Percentiles rank a stretch among this genome's conserved stretches.
phyloP scores from a whole-genome alignment of 2,888 invertebrate genomes.

The Malacosoma neustria region DNA sequence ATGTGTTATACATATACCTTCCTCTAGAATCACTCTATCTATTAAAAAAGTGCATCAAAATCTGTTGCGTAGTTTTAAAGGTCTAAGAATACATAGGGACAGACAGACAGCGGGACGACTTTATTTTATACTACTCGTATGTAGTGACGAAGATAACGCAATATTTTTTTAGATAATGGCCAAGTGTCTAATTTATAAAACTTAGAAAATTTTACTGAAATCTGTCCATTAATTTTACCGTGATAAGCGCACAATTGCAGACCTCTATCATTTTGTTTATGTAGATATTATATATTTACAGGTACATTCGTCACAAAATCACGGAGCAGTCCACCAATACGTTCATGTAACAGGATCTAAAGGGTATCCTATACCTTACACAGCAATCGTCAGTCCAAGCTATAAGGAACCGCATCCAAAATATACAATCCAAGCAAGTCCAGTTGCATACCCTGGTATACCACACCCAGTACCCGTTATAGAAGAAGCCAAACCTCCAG shows the following conservation, averaged over 20 bases:
- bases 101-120: no score
- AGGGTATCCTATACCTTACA: background rate
- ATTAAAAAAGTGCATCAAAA: no score
- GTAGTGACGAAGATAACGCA: no score
- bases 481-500: constrained; percentile 3
- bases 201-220: no score
- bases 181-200: no score
- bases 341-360: constrained; percentile 5
- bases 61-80: no score
- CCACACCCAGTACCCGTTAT: background rate
- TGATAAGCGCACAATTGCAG: background rate
- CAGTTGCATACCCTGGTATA: constrained; percentile 1
- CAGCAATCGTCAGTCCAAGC: constrained; percentile 5
- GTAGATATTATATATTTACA: constrained; percentile 14
- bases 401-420: background rate
- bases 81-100: no score
- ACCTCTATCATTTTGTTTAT: background rate
- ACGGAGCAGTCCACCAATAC: constrained; percentile 17
- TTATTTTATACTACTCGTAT: no score
- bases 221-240: no score
- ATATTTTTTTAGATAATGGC: no score
- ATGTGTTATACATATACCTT: no score
- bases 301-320: constrained; percentile 15
- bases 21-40: no score
- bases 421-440: background rate